A percentile compares a stretch with the other conserved stretches of the same genome.
These are phyloP conservation scores for Apis dorsata DNA, from an alignment of 1,140 invertebrate genomes.

Conservation along the genomic window DNA sequence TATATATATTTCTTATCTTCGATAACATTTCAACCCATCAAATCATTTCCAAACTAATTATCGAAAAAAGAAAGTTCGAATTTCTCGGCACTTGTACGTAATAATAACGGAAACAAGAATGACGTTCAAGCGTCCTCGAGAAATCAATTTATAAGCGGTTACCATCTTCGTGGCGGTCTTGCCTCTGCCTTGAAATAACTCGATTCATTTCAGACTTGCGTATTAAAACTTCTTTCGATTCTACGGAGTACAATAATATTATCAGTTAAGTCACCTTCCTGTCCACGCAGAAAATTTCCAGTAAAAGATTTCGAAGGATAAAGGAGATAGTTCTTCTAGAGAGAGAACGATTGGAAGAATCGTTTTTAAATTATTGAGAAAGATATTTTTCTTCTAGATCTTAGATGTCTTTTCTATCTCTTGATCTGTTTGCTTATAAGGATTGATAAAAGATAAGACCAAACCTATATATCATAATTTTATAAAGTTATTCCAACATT, in stretches of 20 bases:
- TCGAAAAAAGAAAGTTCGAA: not conserved
- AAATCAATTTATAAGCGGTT: conserved; percentile 52
- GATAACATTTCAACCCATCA: no score
- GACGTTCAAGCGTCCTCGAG: not conserved
- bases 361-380: conserved; percentile 55
- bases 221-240: conserved; percentile 54
- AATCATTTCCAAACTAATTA: not conserved
- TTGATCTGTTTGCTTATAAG: conserved; percentile 31
- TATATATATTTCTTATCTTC: no score
- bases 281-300: conserved; percentile 48
- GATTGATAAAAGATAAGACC: not conserved
- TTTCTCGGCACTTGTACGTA: not conserved
- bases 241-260: conserved; percentile 59
- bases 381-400: conserved; percentile 43
- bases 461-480: no score
- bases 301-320: conserved; percentile 64
- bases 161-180: conserved; percentile 8
- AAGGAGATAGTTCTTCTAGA: not conserved
- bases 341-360: not conserved
- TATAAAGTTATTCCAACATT: no score
- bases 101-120: conserved; percentile 11
- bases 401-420: conserved; percentile 12
- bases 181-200: conserved; percentile 37
- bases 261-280: conserved; percentile 61
- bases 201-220: conserved; percentile 39